phyloP scores from a whole-genome alignment of 2,797 vertebrate genomes.

The Scolopax rusticola region DNA sequence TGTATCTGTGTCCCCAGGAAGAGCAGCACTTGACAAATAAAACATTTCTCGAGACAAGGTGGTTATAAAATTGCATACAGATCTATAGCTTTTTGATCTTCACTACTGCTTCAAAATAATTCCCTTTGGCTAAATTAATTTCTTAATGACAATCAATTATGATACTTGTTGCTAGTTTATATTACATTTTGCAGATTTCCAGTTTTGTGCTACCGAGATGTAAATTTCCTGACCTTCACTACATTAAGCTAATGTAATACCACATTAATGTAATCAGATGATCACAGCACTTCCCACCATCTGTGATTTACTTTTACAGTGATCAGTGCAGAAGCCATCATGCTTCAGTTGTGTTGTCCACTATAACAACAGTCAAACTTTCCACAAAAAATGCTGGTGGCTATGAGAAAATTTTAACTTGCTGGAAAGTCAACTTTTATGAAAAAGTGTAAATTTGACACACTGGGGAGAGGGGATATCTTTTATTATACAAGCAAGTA shows the following conservation, averaged over 20 bases:
- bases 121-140: slow-evolving; percentile 67
- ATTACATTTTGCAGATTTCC: slow-evolving; percentile 62
- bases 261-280: slow-evolving; percentile 53
- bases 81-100: background rate
- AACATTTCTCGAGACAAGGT: slow-evolving; percentile 11
- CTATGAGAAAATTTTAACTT: background rate
- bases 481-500: background rate
- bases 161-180: slow-evolving; percentile 50
- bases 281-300: background rate
- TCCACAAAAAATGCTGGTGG: background rate
- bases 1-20: background rate
- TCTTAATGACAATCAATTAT: slow-evolving; percentile 65
- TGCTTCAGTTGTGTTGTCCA: background rate
- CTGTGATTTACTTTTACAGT: background rate
- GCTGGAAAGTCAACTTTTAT: background rate
- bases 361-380: background rate
- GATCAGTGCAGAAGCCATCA: background rate
- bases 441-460: background rate
- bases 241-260: slow-evolving; percentile 42
- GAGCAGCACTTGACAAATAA: slow-evolving; percentile 15
- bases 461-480: background rate
- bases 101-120: slow-evolving; percentile 1
- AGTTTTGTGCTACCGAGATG: slow-evolving; percentile 26
- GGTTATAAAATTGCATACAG: background rate
- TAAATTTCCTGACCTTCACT: slow-evolving; percentile 64